These are phyloP conservation scores for Anser brachyrhynchus DNA, from an alignment of 2,113 vertebrate genomes.

Conservation along the genomic window DNA sequence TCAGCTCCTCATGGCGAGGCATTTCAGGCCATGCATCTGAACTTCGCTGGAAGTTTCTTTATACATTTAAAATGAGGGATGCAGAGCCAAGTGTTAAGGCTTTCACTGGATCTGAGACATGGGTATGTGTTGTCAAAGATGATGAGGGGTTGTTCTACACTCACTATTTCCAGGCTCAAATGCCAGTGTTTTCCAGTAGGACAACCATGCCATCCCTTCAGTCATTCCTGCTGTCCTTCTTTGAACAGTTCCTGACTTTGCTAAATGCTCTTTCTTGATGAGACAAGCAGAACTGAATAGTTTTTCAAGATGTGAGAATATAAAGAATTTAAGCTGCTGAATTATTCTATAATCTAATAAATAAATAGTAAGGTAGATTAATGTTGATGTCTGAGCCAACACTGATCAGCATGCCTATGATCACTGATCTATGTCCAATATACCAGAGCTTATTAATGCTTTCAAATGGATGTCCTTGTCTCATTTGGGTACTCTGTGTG, in stretches of 20 bases:
- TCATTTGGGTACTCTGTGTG: fast-evolving
- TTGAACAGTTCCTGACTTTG: not conserved
- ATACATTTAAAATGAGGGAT: not conserved
- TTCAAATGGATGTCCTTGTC: not conserved
- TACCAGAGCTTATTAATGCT: not conserved
- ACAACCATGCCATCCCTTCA: not conserved
- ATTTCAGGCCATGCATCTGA: not conserved
- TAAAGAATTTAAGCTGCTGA: not conserved
- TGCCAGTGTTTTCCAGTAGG: not conserved
- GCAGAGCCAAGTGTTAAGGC: not conserved
- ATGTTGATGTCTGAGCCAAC: not conserved
- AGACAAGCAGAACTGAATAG: not conserved
- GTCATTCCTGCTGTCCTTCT: not conserved
- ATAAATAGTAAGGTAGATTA: not conserved
- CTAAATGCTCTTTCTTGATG: not conserved
- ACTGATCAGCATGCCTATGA: not conserved
- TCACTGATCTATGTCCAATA: not conserved
- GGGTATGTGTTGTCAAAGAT: not conserved
- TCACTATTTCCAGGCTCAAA: not conserved
- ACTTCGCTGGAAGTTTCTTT: not conserved
- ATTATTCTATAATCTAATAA: not conserved
- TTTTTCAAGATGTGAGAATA: not conserved
- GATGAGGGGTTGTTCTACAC: not conserved
- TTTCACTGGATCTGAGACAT: not conserved
- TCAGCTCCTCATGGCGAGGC: conserved; percentile 14